Evolutionary conservation across 2,888 invertebrate genomes (phyloP).

Genomic region (Chymomyza fuscimana): DNA sequence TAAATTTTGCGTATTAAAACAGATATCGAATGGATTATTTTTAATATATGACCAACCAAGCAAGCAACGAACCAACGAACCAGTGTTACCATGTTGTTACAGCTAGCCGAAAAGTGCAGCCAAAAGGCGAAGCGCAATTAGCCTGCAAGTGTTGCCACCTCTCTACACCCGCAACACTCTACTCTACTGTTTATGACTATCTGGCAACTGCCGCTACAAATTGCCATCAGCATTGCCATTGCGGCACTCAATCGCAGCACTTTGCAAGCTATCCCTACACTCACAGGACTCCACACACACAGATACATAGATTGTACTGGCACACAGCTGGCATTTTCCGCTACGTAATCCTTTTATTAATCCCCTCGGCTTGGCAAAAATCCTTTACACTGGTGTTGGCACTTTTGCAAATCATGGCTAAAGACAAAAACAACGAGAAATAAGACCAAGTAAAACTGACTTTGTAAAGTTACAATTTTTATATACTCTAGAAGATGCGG

Average conservation of each 20-base stretch:
- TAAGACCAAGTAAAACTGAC: constrained; percentile 31
- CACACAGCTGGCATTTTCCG: constrained; percentile 75
- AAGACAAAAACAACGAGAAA: constrained; percentile 31
- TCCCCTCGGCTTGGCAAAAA: constrained; percentile 71
- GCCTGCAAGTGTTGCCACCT: constrained; percentile 52
- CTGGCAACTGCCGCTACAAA: constrained; percentile 58
- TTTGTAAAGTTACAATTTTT: background rate
- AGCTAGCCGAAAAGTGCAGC: constrained; percentile 52
- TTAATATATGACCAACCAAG: constrained; percentile 61
- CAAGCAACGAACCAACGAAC: background rate
- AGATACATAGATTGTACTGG: constrained; percentile 29
- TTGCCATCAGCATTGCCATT: constrained; percentile 56
- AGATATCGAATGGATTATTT: constrained; percentile 71
- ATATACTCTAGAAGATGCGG: background rate
- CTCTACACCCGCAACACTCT: background rate
- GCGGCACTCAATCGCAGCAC: constrained; percentile 15
- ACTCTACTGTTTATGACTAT: constrained; percentile 23
- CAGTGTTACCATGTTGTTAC: background rate
- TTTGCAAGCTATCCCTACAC: constrained; percentile 26
- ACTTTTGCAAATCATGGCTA: constrained; percentile 64
- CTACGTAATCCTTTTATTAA: constrained; percentile 76
- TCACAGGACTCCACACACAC: constrained; percentile 41
- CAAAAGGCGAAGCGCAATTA: constrained; percentile 61
- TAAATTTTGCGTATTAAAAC: constrained; percentile 71
- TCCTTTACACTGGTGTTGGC: constrained; percentile 71